Conservation (phyloP, 2,797 vertebrate species). For the Pantherophis alleghaniensis region DNA sequence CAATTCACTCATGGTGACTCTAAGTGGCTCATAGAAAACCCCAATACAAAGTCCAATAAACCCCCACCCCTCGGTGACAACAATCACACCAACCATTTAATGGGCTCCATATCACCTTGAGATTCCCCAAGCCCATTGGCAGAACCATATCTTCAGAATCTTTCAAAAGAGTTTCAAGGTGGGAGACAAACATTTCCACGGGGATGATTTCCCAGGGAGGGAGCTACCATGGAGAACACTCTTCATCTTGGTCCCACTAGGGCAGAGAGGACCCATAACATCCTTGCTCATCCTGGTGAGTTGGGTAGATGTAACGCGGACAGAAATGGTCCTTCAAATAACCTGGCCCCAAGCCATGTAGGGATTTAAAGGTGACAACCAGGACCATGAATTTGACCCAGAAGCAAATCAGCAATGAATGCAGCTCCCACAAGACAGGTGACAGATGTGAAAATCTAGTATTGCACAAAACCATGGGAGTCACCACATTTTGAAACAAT, state of each 20-base stretch:
- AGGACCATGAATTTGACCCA: neutral
- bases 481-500: neutral
- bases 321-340: neutral
- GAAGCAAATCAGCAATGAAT: neutral
- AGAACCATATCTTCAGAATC: neutral
- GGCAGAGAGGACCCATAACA: neutral
- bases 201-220: neutral
- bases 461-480: neutral
- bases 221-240: neutral
- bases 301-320: neutral
- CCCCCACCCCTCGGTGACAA: accelerated
- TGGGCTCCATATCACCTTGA: neutral
- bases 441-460: neutral
- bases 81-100: neutral
- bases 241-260: neutral
- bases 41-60: neutral
- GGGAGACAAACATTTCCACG: neutral
- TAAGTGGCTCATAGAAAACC: neutral
- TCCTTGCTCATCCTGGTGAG: neutral
- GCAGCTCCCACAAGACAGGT: neutral
- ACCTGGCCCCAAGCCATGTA: neutral
- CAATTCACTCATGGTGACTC: neutral
- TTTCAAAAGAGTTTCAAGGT: neutral
- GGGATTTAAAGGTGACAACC: neutral
- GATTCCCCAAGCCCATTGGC: neutral